Percentiles rank a stretch among this genome's conserved stretches.
Conservation (phyloP, 2,888 invertebrate genomes). For the Junonia oenone region DNA sequence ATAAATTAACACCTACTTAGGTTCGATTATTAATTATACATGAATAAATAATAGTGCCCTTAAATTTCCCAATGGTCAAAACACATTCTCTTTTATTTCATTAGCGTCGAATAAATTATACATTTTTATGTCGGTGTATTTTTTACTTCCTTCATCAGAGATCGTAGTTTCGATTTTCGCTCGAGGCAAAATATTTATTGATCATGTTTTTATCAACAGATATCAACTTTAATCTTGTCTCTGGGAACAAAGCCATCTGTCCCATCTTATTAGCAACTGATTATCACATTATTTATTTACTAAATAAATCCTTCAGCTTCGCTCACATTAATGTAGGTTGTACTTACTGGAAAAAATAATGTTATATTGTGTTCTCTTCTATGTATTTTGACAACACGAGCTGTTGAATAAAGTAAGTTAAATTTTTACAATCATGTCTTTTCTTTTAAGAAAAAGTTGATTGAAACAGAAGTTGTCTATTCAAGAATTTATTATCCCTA, state of each 20-base stretch:
- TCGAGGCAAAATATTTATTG: not conserved
- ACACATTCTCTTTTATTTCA: not conserved
- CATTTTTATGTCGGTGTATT: not conserved
- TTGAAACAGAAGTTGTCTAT: not conserved
- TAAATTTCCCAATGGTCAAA: not conserved
- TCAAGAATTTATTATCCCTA: not conserved
- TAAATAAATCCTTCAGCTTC: too few relatives aligned
- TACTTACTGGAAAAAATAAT: too few relatives aligned
- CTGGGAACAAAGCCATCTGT: too few relatives aligned
- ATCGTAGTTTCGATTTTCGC: not conserved
- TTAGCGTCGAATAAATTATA: not conserved
- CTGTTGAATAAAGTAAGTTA: too few relatives aligned
- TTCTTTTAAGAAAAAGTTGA: not conserved
- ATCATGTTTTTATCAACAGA: not conserved
- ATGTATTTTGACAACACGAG: too few relatives aligned
- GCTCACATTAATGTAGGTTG: too few relatives aligned
- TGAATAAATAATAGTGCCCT: not conserved
- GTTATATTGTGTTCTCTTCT: too few relatives aligned
- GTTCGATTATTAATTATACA: slow-evolving; percentile 1
- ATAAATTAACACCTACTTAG: slow-evolving; percentile 5
- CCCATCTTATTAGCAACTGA: too few relatives aligned
- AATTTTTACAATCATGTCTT: not conserved
- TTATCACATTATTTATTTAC: too few relatives aligned
- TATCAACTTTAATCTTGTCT: too few relatives aligned
- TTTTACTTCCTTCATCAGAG: not conserved